Evolutionary conservation across 2,797 vertebrate species (phyloP), one percentile per base, ranked within the genome.

Genomic region (Remorina albescens): DNA sequence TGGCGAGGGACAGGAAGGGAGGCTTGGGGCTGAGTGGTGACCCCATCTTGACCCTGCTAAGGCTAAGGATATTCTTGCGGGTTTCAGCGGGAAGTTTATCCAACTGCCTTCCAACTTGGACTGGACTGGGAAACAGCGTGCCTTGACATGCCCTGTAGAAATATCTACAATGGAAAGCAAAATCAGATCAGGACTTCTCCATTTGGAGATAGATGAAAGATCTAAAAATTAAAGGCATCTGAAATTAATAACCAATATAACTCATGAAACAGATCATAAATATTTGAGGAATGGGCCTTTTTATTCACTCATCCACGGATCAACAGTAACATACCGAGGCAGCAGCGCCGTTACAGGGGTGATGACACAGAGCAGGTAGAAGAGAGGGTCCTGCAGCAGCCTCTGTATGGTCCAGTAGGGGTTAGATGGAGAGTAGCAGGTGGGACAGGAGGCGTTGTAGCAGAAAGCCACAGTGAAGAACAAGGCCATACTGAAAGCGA

Each of bases 321-420:
- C 2, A 15, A 34, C 37, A 16, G 1, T 6, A 32, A 80, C 0
- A 47, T 81, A 99, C 98, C 98, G 96, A 78, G 98, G 98, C 84
- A 99, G 93, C 72, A 99, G 93, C 0, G 98, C 98, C 0, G 95
- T 66, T 0, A 95, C 69, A 3, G 98, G 97, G 0, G 97, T 96
- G 86, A 99, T 60, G 82, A 96, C 64, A 66, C 96, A 98, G 55
- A 95, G 95, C 86, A 98, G 91, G 92, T 99, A 99, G 92, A 99
- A 99, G 73, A 96, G 71, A 0, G 97, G 96, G 73, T 98, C 95
- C 72, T 92, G 94, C 89, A 99, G 92, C 26, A 99, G 91, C 51
- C 89, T 95, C 84, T 99, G 96, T 93, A 98, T 96, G 69, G 95
- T 97, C 98, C 98, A 98, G 92, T 99, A 98, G 1, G 98, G 96